A percentile compares a stretch with the other conserved stretches of the same genome.
phyloP scores from a whole-genome alignment of 2,113 vertebrate species.

The Spea multiplicata region DNA sequence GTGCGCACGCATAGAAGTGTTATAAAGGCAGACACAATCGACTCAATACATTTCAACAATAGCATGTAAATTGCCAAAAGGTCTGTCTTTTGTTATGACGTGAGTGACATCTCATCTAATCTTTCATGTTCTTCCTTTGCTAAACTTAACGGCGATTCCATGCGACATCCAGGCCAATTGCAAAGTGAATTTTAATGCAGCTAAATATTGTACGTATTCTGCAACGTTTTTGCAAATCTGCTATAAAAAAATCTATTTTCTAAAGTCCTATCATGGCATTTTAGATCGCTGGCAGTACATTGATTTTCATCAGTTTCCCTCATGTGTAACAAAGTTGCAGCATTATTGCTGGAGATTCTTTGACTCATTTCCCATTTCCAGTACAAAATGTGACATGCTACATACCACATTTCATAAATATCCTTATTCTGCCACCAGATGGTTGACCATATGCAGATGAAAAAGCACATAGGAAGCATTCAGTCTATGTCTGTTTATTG shows the following conservation, averaged over 20 bases:
- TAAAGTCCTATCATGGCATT: slow-evolving; percentile 13
- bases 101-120: slow-evolving; percentile 43
- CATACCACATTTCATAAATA: not conserved
- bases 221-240: slow-evolving; percentile 9
- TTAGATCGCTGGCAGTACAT: slow-evolving; percentile 13
- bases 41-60: slow-evolving; percentile 43
- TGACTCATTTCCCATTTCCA: not conserved
- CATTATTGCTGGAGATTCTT: not conserved
- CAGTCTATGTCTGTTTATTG: not conserved
- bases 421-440: slow-evolving; percentile 12
- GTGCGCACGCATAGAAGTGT: slow-evolving; percentile 37
- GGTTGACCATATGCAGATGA: not conserved
- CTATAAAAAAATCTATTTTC: slow-evolving; percentile 9
- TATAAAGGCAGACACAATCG: slow-evolving; percentile 25
- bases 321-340: slow-evolving; percentile 19
- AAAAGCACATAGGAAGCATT: not conserved
- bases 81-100: slow-evolving; percentile 35
- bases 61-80: slow-evolving; percentile 30
- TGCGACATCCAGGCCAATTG: slow-evolving; percentile 22
- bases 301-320: slow-evolving; percentile 14
- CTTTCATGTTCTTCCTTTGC: slow-evolving; percentile 22
- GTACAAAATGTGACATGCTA: slow-evolving; percentile 13
- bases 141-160: slow-evolving; percentile 8
- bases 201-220: slow-evolving; percentile 16
- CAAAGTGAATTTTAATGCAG: not conserved